Base-by-base conservation (phyloP, 2,113 vertebrate genomes). In the Salvelinus alpinus region DNA sequence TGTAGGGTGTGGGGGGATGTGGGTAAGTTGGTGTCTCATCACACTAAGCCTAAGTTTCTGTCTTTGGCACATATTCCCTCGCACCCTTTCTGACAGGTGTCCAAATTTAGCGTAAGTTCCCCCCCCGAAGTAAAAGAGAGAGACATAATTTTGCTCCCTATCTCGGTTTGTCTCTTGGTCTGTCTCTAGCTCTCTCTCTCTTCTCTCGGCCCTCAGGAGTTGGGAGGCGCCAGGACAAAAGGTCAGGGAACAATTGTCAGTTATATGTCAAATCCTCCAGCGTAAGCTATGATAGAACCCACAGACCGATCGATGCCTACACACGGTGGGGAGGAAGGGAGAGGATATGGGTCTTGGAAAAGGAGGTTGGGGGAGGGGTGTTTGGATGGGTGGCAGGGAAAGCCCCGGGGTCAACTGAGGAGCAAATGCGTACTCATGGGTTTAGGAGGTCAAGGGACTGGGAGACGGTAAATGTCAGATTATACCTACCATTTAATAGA, bases 201-300 rank as follows among this genome's bases (percentile, higher is more conserved):
- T 47, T 44, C 34, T 20, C 68, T 5, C 4, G 12, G 4, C 8
- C 34, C 8, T 48, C 2, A n/a, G 76, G 38, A 44, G 38, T 44
- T 44, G 71, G 78, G n/a, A 25, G 81, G 76, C 80, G 65, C 51
- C 0, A 72, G 73, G 81, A 74, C 78, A 80, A 91, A 92, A 89
- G 86, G 86, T 92, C 91, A 88, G 54, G 83, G 82, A 86, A 82
- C 84, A 88, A 90, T 91, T 89, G 88, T 85, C 88, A 89, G 80
- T 86, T 87, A 92, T 91, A 92, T 90, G 87, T 91, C 90, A 92
- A 91, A 91, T 83, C 76, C 44, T 87, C 76, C 75, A 85, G 84
- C 79, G 60, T 82, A 72, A 68, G 77, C 74, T n/a, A 3, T 29
- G 79, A 88, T 84, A 79, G 81, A 84, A 85, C 86, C 59, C 48